Evolutionary conservation across 2,797 vertebrate species (phyloP), one percentile per base, ranked within the genome.

Genomic region (Sebastes miniatus): DNA sequence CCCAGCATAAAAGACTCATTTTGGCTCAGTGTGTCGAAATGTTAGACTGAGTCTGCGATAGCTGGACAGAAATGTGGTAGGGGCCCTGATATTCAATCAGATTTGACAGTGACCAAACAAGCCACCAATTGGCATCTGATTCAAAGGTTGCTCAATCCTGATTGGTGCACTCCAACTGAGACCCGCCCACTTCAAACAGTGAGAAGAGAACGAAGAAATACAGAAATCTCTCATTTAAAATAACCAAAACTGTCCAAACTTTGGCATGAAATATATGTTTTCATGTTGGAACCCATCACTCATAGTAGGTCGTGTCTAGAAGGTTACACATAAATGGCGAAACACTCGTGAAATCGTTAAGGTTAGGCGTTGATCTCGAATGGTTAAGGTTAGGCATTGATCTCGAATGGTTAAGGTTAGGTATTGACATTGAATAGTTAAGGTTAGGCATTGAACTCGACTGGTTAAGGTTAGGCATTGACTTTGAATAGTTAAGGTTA

Each of bases 381-480:
- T 39, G 36, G 36, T 39, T 13, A 39, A 36, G 34, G 34, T 11
- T 12, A 36, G 0, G 34, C 10, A 2, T 36, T 36, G 34, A 36
- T 2, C 3, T 34, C 2, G 32, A 34, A 34, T 34, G 9, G 32
- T 34, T 10, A 34, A 34, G 9, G 9, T 4, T 4, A 34, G 32
- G 32, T 1, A 1, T 34, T 34, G 32, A 34, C 0, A 0, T 34
- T 4, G 34, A 11, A 11, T 34, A 2, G 34, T 34, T 34, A 34
- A 34, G 34, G 4, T 12, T 12, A 36, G 11, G 34, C 4, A 0
- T 36, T 36, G 34, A 36, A 0, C 0, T 36, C 4, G 34, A 4
- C 4, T 36, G 0, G 34, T 11, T 36, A 36, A 11, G 34, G 10
- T 1, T 12, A 36, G 34, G 3, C 1, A 0, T 36, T 36, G 34